Evolutionary conservation across 1,140 invertebrate genomes (phyloP).

Genomic region (Temnothorax curvispinosus): DNA sequence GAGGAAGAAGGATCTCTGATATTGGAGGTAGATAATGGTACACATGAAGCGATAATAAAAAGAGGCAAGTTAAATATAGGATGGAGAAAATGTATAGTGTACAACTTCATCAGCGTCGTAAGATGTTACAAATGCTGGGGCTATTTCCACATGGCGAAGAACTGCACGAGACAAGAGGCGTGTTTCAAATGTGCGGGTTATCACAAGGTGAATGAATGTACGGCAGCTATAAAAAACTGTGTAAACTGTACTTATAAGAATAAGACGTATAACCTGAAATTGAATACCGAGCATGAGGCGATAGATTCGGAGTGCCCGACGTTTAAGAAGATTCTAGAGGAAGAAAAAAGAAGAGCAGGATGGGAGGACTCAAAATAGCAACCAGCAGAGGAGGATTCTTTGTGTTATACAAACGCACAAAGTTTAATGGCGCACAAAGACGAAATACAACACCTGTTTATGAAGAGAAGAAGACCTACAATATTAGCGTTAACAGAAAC

Average conservation of each 20-base stretch:
- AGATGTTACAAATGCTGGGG: slow-evolving; percentile 39
- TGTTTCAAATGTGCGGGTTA: slow-evolving; percentile 55
- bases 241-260: slow-evolving; percentile 50
- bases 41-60: background rate
- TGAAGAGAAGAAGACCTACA: background rate
- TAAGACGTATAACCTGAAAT: slow-evolving; percentile 11
- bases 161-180: slow-evolving; percentile 42
- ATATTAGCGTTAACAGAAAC: background rate
- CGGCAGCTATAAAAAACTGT: background rate
- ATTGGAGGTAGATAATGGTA: background rate
- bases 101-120: slow-evolving; percentile 31
- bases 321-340: background rate
- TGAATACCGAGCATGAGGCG: background rate
- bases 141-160: slow-evolving; percentile 46
- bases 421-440: slow-evolving; percentile 50
- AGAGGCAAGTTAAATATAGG: slow-evolving; percentile 48
- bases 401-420: slow-evolving; percentile 26
- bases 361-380: no score
- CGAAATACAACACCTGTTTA: slow-evolving; percentile 8
- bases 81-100: slow-evolving; percentile 54
- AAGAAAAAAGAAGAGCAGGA: background rate
- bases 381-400: no score
- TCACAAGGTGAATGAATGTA: slow-evolving; percentile 34
- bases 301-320: background rate
- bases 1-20: background rate